Percentiles rank a stretch among this genome's conserved stretches.
Conservation (phyloP, 2,888 invertebrate species). For the Drosophila sordidula region DNA sequence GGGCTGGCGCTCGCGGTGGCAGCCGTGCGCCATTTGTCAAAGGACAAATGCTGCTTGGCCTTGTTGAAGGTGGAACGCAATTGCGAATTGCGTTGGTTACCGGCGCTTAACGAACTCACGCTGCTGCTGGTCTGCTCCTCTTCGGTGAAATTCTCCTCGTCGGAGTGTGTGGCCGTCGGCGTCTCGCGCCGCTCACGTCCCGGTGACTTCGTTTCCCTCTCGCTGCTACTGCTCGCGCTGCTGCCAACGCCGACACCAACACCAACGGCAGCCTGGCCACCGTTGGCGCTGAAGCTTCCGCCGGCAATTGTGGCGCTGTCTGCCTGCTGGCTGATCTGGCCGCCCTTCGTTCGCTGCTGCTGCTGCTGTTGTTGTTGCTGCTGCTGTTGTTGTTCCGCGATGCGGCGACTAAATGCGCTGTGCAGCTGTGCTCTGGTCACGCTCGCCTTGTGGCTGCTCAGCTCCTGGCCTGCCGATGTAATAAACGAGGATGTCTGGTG, state of each 20-base stretch:
- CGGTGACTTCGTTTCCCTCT: slow-evolving; percentile 85
- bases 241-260: slow-evolving; percentile 52
- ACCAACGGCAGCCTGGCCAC: slow-evolving; percentile 75
- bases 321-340: slow-evolving; percentile 50
- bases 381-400: slow-evolving; percentile 67
- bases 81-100: slow-evolving; percentile 89
- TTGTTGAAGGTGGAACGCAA: slow-evolving; percentile 92
- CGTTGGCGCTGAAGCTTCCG: slow-evolving; percentile 83
- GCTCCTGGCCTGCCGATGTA: slow-evolving; percentile 23
- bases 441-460: slow-evolving; percentile 64
- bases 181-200: slow-evolving; percentile 77
- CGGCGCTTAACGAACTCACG: slow-evolving; percentile 81
- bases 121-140: slow-evolving; percentile 81
- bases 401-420: slow-evolving; percentile 72
- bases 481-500: slow-evolving; percentile 37
- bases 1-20: slow-evolving; percentile 69
- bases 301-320: slow-evolving; percentile 82
- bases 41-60: slow-evolving; percentile 90
- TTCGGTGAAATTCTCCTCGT: slow-evolving; percentile 88
- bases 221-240: slow-evolving; percentile 84
- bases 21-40: slow-evolving; percentile 89
- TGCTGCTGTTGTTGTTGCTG: slow-evolving; percentile 45
- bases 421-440: slow-evolving; percentile 83
- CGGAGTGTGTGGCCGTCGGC: slow-evolving; percentile 85
- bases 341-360: slow-evolving; percentile 52